These are phyloP conservation scores for Conus canariensis DNA, from an alignment of 2,888 invertebrate species.

Conservation along the genomic window DNA sequence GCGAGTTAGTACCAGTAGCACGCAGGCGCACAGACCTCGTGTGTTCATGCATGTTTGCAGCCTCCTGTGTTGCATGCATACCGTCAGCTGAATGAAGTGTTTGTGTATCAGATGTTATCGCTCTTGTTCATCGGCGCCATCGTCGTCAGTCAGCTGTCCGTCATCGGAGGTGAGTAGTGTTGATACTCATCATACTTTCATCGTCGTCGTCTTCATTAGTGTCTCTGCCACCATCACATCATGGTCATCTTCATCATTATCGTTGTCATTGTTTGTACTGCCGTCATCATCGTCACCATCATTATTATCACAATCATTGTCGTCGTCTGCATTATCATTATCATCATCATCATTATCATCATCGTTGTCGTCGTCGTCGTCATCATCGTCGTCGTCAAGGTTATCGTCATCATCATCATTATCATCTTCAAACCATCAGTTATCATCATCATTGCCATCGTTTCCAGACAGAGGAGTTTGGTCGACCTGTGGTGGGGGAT, in stretches of 20 bases:
- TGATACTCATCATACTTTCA: constrained; percentile 32
- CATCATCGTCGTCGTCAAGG: constrained; percentile 31
- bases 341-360: constrained; percentile 40
- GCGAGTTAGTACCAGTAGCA: too few species aligned
- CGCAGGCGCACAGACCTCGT: neutral
- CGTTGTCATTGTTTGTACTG: constrained; percentile 37
- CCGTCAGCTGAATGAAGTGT: neutral
- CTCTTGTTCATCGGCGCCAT: neutral
- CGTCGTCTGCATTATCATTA: constrained; percentile 36
- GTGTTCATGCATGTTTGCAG: neutral
- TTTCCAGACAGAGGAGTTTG: too few species aligned
- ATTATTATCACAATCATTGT: constrained; percentile 36
- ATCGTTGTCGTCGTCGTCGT: neutral
- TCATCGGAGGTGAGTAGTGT: constrained; percentile 13
- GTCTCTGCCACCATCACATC: neutral
- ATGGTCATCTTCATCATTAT: neutral
- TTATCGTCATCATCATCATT: constrained; percentile 42
- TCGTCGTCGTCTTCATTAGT: constrained; percentile 37
- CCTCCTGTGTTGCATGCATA: neutral
- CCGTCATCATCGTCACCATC: constrained; percentile 43
- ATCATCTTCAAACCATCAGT: constrained; percentile 28
- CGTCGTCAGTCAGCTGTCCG: neutral
- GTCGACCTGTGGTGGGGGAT: too few species aligned
- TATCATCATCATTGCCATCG: constrained; percentile 36
- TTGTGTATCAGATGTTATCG: neutral